Conservation (phyloP, 2,888 invertebrate species). For the Ceratothoa steindachneri region DNA sequence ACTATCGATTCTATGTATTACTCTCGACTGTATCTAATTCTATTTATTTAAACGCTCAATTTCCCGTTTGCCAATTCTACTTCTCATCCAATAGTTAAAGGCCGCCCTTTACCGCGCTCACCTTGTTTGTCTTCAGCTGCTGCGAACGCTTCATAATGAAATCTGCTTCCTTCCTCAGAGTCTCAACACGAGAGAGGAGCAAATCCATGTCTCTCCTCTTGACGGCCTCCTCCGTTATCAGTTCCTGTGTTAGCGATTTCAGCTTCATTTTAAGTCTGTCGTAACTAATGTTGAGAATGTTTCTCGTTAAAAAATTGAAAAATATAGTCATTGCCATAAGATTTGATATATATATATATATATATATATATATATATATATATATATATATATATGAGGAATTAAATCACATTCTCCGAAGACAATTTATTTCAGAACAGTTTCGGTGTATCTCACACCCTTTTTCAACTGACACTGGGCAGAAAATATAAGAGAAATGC, state of each 20-base stretch:
- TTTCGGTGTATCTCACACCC: too few species aligned
- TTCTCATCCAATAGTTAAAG: too few species aligned
- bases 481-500: too few species aligned
- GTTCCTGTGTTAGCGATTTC: neutral
- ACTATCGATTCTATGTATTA: too few species aligned
- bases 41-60: too few species aligned
- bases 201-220: neutral
- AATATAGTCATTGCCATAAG: neutral
- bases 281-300: too few species aligned
- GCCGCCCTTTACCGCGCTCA: too few species aligned
- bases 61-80: too few species aligned
- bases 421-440: too few species aligned
- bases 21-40: too few species aligned
- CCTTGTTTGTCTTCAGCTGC: neutral
- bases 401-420: too few species aligned
- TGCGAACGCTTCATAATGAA: neutral
- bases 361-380: neutral
- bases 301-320: neutral
- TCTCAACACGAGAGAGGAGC: neutral
- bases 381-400: neutral
- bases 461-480: too few species aligned
- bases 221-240: neutral
- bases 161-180: neutral
- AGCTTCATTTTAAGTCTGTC: neutral
- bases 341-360: neutral